Base-by-base conservation (phyloP, 2,113 vertebrate species). In the Cathartes aura region DNA sequence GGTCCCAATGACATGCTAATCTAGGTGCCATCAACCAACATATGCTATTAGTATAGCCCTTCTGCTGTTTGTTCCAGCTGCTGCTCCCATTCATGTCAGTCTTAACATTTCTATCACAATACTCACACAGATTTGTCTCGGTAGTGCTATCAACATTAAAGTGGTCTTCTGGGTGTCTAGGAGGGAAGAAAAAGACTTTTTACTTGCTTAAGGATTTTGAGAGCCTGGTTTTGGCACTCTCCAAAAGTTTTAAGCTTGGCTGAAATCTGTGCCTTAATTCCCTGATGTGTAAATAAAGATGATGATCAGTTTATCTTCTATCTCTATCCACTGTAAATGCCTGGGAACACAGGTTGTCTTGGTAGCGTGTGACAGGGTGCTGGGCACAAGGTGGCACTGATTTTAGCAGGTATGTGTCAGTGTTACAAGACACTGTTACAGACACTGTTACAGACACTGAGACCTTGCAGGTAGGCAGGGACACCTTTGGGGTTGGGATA, bases 401-500 rank as follows among this genome's bases (percentile, higher is more conserved):
- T 48, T 83, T 93, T 62, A 70, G 21, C 26, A 80, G 15, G 12
- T 56, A n/a, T 36, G 19, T 60, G 36, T 81, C 32, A 70, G 23
- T n/a, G 18, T n/a, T 50, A n/a, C n/a, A n/a, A n/a, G n/a, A n/a
- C n/a, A n/a, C n/a, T n/a, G n/a, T n/a, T n/a, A n/a, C n/a, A n/a
- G n/a, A n/a, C n/a, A n/a, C n/a, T n/a, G 18, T n/a, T 50, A 30
- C 24, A 76, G 52, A 52, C 27, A 20, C 24, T 20, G 22, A 67
- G 40, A 32, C 72, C 56, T 59, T 76, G 29, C 14, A 40, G 27
- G 30, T n/a, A 88, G 22, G 5, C 36, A 80, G 23, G 52, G 22
- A 89, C 9, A 29, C 4, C 11, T 42, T 56, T 1, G 2, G 1
- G 0, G 16, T 45, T 16, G 16, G 6, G 4, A 40, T 42, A 27